Evolutionary conservation across 2,888 invertebrate species (phyloP), one percentile per base, ranked within the genome.

Genomic region (Harpagoxenus sublaevis): DNA sequence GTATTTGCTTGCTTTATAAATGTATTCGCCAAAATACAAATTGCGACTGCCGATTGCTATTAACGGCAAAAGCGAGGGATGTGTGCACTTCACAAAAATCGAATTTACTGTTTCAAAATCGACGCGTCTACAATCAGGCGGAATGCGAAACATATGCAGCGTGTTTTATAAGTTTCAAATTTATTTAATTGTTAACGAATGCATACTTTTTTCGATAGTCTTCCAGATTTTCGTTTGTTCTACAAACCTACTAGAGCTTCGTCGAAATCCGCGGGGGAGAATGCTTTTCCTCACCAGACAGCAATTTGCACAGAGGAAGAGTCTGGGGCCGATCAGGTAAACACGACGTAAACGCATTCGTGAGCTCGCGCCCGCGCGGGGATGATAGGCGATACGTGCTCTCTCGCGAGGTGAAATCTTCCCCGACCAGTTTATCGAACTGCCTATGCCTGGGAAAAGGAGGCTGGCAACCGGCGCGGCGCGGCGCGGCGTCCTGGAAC

Each of bases 401-500:
- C 55, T 57, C 45, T 42, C 63, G 23, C 73, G 78, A 78, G 62
- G 88, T 68, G 74, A 88, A 86, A 84, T 84, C 83, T 88, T 88
- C 77, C 62, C 88, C 31, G 81, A 84, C 78, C 89, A 89, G 87
- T 85, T 88, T 88, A 86, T 87, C 87, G 88, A 87, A 87, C 84
- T 84, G 85, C 78, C 82, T 85, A 85, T 84, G 85, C 78, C 82
- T 85, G 87, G 85, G 89, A 87, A 89, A 89, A 89, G 83, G 63
- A 89, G 79, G 83, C 42, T 66, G 81, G 73, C 62, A 71, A 77
- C 78, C 73, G 60, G 62, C 73, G 83, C 18, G 15, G 65, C 18
- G 45, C 53, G 70, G 63, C 39, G 48, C 35, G 51, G 48, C 35
- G 51, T 68, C 66, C 4, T 68, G 66, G 31, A 68, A 77, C 42